Evolutionary conservation across 2,888 invertebrate species (phyloP).

Genomic region (Dermolepida albohirtum): DNA sequence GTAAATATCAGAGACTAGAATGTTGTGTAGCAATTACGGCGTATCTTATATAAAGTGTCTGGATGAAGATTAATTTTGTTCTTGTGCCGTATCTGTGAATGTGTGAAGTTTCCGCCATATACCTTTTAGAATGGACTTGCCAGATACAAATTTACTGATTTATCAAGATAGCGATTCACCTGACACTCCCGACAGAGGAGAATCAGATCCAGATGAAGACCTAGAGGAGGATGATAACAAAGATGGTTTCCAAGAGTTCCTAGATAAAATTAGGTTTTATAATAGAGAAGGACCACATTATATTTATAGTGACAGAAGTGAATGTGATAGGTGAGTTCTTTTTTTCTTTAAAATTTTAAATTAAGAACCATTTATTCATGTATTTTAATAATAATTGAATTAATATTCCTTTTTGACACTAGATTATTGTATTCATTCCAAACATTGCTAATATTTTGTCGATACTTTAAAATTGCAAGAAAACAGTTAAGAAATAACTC

Average conservation of each 20-base stretch:
- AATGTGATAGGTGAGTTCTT: slow-evolving; percentile 7
- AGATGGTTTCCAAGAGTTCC: slow-evolving; percentile 11
- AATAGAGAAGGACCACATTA: slow-evolving; percentile 19
- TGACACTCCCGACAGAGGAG: not conserved
- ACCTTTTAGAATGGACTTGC: slow-evolving; percentile 7
- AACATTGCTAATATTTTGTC: too few relatives aligned
- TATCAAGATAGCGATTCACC: not conserved
- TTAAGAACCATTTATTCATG: too few relatives aligned
- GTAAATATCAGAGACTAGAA: too few relatives aligned
- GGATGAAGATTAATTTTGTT: too few relatives aligned
- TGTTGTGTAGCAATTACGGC: too few relatives aligned
- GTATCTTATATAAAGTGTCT: too few relatives aligned
- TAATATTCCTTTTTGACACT: too few relatives aligned
- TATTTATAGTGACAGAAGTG: not conserved
- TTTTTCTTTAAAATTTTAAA: too few relatives aligned
- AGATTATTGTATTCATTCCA: too few relatives aligned
- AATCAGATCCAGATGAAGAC: slow-evolving; percentile 6
- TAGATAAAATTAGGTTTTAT: slow-evolving; percentile 17
- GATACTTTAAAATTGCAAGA: too few relatives aligned
- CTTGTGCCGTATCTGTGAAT: not conserved
- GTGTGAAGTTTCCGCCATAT: not conserved
- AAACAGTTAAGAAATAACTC: too few relatives aligned
- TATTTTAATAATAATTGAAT: too few relatives aligned
- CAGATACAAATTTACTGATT: slow-evolving; percentile 2
- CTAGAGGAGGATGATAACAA: slow-evolving; percentile 2